Percentiles rank a stretch among this genome's conserved stretches.
Evolutionary conservation across 2,113 vertebrate genomes (phyloP).

Genomic region (Nothoprocta perdicaria): DNA sequence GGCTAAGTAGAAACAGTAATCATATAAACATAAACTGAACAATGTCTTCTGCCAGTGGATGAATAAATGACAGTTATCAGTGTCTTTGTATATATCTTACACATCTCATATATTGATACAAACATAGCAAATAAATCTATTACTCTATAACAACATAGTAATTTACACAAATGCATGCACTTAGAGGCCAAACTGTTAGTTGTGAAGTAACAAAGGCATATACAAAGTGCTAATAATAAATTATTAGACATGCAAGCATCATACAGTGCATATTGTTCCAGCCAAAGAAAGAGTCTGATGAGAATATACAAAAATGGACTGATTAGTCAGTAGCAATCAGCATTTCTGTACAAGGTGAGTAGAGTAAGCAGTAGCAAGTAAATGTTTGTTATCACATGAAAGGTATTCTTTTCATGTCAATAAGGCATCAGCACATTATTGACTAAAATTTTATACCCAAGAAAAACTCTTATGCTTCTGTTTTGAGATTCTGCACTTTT

Average conservation of each 20-base stretch:
- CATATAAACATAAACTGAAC: slow-evolving; percentile 32
- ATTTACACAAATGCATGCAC: slow-evolving; percentile 79
- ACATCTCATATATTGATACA: slow-evolving; percentile 50
- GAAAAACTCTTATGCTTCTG: slow-evolving; percentile 37
- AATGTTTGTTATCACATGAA: slow-evolving; percentile 63
- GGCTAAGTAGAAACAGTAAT: slow-evolving; percentile 48
- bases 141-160: slow-evolving; percentile 49
- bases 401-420: slow-evolving; percentile 50
- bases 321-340: slow-evolving; percentile 72
- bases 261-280: slow-evolving; percentile 81
- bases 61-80: slow-evolving; percentile 29
- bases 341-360: slow-evolving; percentile 70
- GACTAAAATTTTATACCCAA: slow-evolving; percentile 70
- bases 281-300: slow-evolving; percentile 83
- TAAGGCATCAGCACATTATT: slow-evolving; percentile 64
- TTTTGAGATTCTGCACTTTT: slow-evolving; percentile 49
- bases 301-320: slow-evolving; percentile 81
- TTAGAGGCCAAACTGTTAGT: slow-evolving; percentile 79
- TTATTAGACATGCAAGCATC: slow-evolving; percentile 83
- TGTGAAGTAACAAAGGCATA: slow-evolving; percentile 78
- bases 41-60: slow-evolving; percentile 43
- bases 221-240: slow-evolving; percentile 73
- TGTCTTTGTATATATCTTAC: slow-evolving; percentile 7
- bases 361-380: slow-evolving; percentile 68
- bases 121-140: slow-evolving; percentile 48